A percentile compares a stretch with the other conserved stretches of the same genome.
phyloP scores from a whole-genome alignment of 1,140 invertebrate species.

The Formica selysi region DNA sequence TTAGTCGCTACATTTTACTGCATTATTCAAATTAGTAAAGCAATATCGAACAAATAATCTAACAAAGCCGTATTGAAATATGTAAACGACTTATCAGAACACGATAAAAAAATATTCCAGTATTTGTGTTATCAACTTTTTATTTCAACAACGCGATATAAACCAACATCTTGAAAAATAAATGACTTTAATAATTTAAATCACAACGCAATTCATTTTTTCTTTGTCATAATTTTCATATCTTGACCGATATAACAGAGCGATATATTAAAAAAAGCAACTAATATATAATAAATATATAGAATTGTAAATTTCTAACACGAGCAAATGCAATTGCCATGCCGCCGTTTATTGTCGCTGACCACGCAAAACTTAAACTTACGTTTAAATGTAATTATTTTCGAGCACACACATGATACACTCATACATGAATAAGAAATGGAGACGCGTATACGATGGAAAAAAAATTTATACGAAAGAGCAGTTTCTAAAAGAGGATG shows the following conservation, averaged over 20 bases:
- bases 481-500: background rate
- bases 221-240: background rate
- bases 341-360: slow-evolving; percentile 21
- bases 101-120: slow-evolving; percentile 1
- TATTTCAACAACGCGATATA: background rate
- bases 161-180: slow-evolving; percentile 13
- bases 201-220: background rate
- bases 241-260: background rate
- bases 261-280: background rate
- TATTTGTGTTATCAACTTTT: slow-evolving; percentile 15
- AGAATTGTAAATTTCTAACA: background rate
- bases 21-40: slow-evolving; percentile 20
- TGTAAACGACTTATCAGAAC: background rate
- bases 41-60: background rate
- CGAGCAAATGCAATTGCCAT: background rate
- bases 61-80: background rate
- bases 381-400: slow-evolving; percentile 16
- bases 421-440: slow-evolving; percentile 16
- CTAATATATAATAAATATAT: slow-evolving; percentile 20
- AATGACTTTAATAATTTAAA: background rate
- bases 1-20: background rate
- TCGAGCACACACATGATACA: background rate
- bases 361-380: slow-evolving; percentile 15
- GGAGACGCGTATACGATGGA: background rate
- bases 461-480: slow-evolving; percentile 28